These are phyloP conservation scores for Pterocles orientalis DNA, from an alignment of 2,113 vertebrate species.

Conservation along the genomic window DNA sequence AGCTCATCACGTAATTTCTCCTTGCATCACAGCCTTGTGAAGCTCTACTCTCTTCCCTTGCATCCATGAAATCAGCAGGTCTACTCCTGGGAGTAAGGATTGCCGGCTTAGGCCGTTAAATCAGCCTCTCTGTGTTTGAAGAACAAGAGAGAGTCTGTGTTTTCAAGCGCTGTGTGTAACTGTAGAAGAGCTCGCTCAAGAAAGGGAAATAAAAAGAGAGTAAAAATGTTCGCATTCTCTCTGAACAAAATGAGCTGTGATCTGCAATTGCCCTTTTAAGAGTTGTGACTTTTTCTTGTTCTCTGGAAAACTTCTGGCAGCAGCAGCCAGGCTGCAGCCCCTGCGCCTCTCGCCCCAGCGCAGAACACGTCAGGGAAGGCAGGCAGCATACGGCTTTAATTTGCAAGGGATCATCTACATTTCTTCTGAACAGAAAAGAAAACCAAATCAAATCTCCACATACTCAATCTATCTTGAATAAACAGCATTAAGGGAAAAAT, in stretches of 20 bases:
- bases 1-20: constrained; percentile 26
- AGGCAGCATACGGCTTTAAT: constrained; percentile 70
- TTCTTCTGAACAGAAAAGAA: constrained; percentile 63
- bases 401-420: constrained; percentile 73
- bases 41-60: neutral
- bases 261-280: constrained; percentile 64
- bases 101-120: constrained; percentile 25
- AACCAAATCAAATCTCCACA: constrained; percentile 43
- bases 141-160: constrained; percentile 32
- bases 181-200: constrained; percentile 33
- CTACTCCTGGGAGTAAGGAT: constrained; percentile 18
- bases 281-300: constrained; percentile 44
- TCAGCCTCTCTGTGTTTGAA: constrained; percentile 12
- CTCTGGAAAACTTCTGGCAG: constrained; percentile 56
- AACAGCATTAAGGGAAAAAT: constrained; percentile 35
- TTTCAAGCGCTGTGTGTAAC: constrained; percentile 31
- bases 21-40: neutral
- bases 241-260: constrained; percentile 59
- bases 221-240: neutral
- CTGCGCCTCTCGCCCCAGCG: constrained; percentile 16
- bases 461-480: constrained; percentile 57
- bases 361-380: constrained; percentile 29
- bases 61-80: constrained; percentile 39
- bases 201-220: constrained; percentile 47
- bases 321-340: constrained; percentile 48